Evolutionary conservation across 2,888 invertebrate species (phyloP), one percentile per base, ranked within the genome.

Genomic region (Agrochola macilenta): DNA sequence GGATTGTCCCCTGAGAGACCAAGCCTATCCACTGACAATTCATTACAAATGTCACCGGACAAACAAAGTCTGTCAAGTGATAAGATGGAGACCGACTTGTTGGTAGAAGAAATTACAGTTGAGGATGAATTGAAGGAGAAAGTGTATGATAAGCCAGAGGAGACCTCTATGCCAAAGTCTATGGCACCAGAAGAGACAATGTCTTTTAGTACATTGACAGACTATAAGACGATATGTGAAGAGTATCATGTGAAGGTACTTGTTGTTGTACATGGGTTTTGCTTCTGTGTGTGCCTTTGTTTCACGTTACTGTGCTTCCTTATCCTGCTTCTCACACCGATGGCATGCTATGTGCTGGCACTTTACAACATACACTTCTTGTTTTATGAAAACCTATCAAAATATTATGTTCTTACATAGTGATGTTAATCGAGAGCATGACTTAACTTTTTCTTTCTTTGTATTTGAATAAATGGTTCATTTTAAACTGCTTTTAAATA

Each of bases 161-260:
- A 93, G 60, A 88, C 87, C 20, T 91, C 92, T 3, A 94, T 94
- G 69, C 93, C 94, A 3, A 96, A 95, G 81, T 96, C 96, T 2
- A 91, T 95, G 76, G 92, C 92, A 23, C 92, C 91, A 0, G 95
- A 95, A 46, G 96, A 96, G 68, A 94, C 93, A 20, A 91, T 93
- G 82, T 96, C 97, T 81, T 97, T 97, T 77, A 97, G 97, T 88
- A 97, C 97, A 11, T 95, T 97, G 87, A 97, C 98, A 46, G 98
- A 98, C 85, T 98, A 98, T 92, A 97, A 97, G 91, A 98, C 98
- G 30, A 96, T 98, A 74, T 97, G 98, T 90, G 98, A 98, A 87
- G 97, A 98, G 81, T 98, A 97, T 92, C 97, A 97, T 70, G 97
- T 94, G 74, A 98, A 98, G 97, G 98, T 98, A 96, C 91, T 95